Evolutionary conservation across 2,888 invertebrate species (phyloP), one percentile per base, ranked within the genome.

Genomic region (Thereva unica): DNA sequence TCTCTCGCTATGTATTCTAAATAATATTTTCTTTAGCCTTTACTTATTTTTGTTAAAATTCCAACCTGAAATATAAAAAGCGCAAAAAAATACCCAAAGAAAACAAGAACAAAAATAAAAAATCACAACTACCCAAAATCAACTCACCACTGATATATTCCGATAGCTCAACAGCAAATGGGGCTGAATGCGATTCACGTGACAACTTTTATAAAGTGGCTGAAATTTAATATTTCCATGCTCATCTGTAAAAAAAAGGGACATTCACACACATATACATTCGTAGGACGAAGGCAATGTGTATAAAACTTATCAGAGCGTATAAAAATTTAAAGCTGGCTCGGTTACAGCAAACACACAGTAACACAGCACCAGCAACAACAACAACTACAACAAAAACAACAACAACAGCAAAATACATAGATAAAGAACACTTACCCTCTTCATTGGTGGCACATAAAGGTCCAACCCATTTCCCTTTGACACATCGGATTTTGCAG

Each of bases 381-480:
- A 23, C 23, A 23, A 23, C 1, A 23, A 2, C 23, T n/a, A n/a
- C n/a, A n/a, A n/a, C n/a, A 44, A 47, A 50, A 40, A 12, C 41
- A 10, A 66, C 37, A 49, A 66, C 44, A 41, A 44, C 38, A 56
- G 7, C 12, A 52, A 6, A 9, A 23, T 52, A 3, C 34, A 6
- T 8, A 7, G 23, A 52, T 4, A 34, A 34, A 52, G 23, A 9
- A 35, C 6, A 79, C 77, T 82, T 83, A 91, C 91, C 90, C 84
- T 88, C 86, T 73, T 89, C 87, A 59, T 79, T 80, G 70, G 85
- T 85, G 57, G 88, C 89, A 78, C 92, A 92, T 23, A 92, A 82
- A 1, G 92, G 92, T 3, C 92, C 92, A 49, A 91, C 89, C 92
- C 92, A 92, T 77, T 90, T 88, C 53, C 92, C 92, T 76, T 89